Conservation (phyloP, 2,888 invertebrate genomes). For the Aricia artaxerxes region DNA sequence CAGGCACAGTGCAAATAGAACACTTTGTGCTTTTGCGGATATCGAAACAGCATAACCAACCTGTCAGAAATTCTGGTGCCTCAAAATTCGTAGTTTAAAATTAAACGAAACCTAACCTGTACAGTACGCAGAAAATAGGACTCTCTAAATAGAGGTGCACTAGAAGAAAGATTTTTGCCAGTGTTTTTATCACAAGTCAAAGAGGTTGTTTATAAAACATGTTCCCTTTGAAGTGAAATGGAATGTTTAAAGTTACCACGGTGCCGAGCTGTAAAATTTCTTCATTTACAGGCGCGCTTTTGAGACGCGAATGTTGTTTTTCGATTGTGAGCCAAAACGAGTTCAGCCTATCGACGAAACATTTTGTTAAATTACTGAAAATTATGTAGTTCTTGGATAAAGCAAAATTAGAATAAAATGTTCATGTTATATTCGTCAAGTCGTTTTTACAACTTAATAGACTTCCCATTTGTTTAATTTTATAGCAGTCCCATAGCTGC, state of each 20-base stretch:
- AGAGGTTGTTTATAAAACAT: constrained; percentile 26
- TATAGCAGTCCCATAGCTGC: neutral
- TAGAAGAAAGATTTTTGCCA: constrained; percentile 14
- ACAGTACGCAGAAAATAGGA: neutral
- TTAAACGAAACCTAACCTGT: neutral
- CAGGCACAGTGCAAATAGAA: no score
- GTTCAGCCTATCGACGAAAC: neutral
- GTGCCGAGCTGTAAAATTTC: constrained; percentile 19
- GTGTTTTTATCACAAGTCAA: constrained; percentile 26
- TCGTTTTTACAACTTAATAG: neutral
- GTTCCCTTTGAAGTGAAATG: constrained; percentile 26
- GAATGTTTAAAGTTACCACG: constrained; percentile 24
- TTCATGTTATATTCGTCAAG: neutral
- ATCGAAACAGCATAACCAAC: neutral
- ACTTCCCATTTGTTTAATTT: neutral
- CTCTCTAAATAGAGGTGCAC: constrained; percentile 5
- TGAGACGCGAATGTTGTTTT: neutral
- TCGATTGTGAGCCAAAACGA: neutral
- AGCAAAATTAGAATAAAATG: no score
- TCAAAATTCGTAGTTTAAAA: neutral
- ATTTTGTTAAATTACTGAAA: neutral
- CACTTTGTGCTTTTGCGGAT: neutral
- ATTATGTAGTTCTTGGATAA: no score
- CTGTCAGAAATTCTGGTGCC: neutral
- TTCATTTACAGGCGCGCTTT: constrained; percentile 20